Evolutionary conservation across 2,113 vertebrate genomes (phyloP), one percentile per base, ranked within the genome.

Genomic region (Ptilorrhoa leucosticta): DNA sequence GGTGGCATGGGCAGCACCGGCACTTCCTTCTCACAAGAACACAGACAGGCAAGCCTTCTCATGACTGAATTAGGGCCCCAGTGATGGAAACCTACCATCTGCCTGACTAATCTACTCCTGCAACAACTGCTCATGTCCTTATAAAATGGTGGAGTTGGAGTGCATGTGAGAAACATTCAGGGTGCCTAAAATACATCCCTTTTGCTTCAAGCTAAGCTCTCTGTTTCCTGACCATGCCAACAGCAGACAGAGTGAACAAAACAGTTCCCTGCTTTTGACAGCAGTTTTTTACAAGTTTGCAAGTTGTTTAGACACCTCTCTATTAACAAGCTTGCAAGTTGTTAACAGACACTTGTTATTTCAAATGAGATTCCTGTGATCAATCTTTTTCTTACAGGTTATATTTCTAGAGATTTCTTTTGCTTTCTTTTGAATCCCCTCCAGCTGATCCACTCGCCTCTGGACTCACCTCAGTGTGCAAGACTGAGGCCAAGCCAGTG

Each of bases 341-440:
- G 51, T 63, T 80, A 93, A 65, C 5, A 87, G 71, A 50, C 16
- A 40, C 15, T 39, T 44, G 16, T 42, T 72, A 42, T 28, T 51
- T 65, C 42, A 66, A 58, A 88, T 8, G 9, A 80, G 30, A 63
- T 44, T 27, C 11, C 79, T n/a, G 24, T 22, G 27, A 70, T 86
- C 45, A 47, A 56, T 28, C 40, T 66, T 60, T 23, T 80, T 47
- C 58, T 75, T 31, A 15, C 0, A 40, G 68, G 20, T 2, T 87
- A 3, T 64, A 63, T 37, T 95, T 95, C 86, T 73, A 94, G 91
- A 89, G 22, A 47, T 89, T 97, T 96, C 83, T 83, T 90, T 86
- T 90, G 63, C 68, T 86, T 95, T 80, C 50, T 53, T 48, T 66
- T 92, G 93, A 90, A 83, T 83, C 10, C 18, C 4, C 13, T 81